phyloP scores from a whole-genome alignment of 1,140 invertebrate genomes.

The Caenorhabditis latens region DNA sequence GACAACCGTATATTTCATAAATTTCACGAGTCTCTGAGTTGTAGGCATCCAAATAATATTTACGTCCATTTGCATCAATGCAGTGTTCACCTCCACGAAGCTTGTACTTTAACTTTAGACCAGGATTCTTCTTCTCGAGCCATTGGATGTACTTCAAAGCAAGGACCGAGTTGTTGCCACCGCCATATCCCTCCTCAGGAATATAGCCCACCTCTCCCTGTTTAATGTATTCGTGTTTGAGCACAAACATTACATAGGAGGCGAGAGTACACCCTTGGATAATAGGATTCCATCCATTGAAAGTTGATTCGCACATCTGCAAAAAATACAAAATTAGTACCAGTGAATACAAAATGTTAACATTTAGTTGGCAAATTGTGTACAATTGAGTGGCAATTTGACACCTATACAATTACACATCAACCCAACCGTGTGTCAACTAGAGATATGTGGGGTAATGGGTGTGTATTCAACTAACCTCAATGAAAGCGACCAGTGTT shows the following conservation, averaged over 20 bases:
- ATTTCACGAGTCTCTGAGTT: background rate
- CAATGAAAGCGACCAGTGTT: too few relatives aligned
- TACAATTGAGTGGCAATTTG: too few relatives aligned
- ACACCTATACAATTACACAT: too few relatives aligned
- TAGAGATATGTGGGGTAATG: too few relatives aligned
- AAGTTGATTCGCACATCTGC: background rate
- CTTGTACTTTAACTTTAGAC: background rate
- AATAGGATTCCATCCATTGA: background rate
- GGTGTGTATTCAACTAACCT: too few relatives aligned
- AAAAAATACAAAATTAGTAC: background rate
- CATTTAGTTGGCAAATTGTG: too few relatives aligned
- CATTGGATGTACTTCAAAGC: background rate
- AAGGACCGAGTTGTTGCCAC: background rate
- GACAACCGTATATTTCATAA: background rate
- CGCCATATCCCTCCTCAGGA: background rate
- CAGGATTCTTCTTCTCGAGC: background rate
- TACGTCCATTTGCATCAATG: background rate
- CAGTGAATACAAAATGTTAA: too few relatives aligned
- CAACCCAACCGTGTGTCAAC: too few relatives aligned
- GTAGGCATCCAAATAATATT: background rate
- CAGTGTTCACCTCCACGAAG: background rate
- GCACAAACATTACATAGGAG: slow-evolving; percentile 4
- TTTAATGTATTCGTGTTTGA: background rate
- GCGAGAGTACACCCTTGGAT: background rate
- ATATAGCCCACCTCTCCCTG: background rate